Conservation (phyloP, 2,888 invertebrate species). For the Psylliodes chrysocephalus region DNA sequence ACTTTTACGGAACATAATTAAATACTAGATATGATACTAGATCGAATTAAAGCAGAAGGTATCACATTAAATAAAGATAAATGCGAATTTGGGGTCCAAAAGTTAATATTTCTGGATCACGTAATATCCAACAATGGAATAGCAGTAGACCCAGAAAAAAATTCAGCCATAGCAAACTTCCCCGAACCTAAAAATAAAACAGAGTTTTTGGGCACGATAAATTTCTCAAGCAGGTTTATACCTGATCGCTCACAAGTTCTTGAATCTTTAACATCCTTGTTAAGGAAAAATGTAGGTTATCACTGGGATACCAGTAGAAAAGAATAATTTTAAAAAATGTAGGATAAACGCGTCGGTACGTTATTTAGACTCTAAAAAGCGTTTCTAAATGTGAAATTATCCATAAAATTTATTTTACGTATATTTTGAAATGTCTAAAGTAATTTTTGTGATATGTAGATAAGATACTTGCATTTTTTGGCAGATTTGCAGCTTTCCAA, state of each 20-base stretch:
- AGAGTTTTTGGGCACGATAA: conserved; percentile 36
- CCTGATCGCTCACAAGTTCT: conserved; percentile 3
- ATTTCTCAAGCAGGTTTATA: conserved; percentile 22
- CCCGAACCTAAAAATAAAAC: conserved; percentile 43
- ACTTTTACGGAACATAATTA: conserved; percentile 28
- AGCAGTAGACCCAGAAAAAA: conserved; percentile 29
- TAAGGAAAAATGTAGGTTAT: neutral
- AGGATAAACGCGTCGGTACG: no score
- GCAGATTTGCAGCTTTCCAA: no score
- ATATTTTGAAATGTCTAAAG: no score
- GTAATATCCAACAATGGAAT: neutral
- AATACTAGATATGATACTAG: conserved; percentile 15
- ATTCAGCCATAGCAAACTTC: no score
- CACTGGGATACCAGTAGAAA: conserved; percentile 17
- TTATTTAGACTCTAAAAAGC: no score
- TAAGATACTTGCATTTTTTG: no score
- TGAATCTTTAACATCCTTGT: neutral
- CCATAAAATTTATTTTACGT: no score
- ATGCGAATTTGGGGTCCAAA: conserved; percentile 41
- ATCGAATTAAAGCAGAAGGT: conserved; percentile 10
- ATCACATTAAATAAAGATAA: conserved; percentile 24
- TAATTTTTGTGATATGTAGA: no score
- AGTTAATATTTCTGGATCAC: conserved; percentile 47
- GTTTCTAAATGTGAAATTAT: no score
- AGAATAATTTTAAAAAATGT: conserved; percentile 20